These are phyloP conservation scores for Muntiacus reevesi DNA, from an alignment of 2,113 vertebrate species.

Conservation along the genomic window DNA sequence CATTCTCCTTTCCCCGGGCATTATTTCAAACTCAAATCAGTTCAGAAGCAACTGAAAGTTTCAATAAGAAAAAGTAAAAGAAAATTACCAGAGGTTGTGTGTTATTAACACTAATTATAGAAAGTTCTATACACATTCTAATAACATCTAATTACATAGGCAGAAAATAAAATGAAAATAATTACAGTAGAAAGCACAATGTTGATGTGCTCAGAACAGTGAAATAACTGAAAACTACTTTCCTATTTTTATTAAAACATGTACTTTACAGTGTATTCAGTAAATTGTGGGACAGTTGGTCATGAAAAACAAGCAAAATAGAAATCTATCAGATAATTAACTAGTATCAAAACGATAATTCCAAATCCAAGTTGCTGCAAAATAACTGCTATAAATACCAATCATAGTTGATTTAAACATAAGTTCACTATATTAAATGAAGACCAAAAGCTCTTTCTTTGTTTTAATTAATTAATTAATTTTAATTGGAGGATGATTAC, in stretches of 20 bases:
- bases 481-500: neutral
- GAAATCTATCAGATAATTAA: neutral
- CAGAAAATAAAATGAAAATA: neutral
- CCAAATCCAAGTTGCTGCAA: neutral
- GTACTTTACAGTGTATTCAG: neutral
- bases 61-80: neutral
- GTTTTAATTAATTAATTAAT: neutral
- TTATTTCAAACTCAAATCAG: constrained; percentile 18
- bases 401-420: neutral
- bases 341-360: neutral
- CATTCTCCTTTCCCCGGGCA: neutral
- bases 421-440: neutral
- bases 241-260: neutral
- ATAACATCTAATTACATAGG: neutral
- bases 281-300: neutral
- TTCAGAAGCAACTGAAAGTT: constrained; percentile 19
- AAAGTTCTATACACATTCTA: neutral
- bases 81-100: neutral
- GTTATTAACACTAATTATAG: neutral
- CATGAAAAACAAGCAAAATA: neutral
- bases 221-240: neutral
- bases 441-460: neutral
- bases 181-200: constrained; percentile 25
- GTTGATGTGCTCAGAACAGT: neutral
- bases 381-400: neutral